Evolutionary conservation across 2,113 vertebrate species (phyloP), one percentile per base, ranked within the genome.

Genomic region (Thinocorus orbignyianus): DNA sequence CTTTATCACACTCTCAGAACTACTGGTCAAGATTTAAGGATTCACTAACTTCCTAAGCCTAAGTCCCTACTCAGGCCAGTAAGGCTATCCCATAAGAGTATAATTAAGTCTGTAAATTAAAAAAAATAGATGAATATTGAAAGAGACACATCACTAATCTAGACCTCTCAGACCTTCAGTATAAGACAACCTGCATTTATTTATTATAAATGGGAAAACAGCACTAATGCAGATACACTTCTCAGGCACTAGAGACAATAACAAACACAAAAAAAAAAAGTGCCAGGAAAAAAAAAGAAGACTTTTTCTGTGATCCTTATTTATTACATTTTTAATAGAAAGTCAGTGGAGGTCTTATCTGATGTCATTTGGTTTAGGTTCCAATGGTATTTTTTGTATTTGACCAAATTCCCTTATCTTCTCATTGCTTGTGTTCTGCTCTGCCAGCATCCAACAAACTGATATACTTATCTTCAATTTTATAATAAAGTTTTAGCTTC

Each of bases 271-370:
- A 44, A 44, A 73, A 68, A 80, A 92, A 64, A 81, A 52, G 19
- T 30, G 15, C 13, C n/a, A 65, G 42, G 57, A 95, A 94, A 91
- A 94, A 44, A 80, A 88, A 92, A 46, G 86, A 78, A 7, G 61
- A 19, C 87, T 88, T 81, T 81, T 93, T 77, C 92, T 96, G 66
- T 97, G 81, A 96, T 97, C 97, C 96, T 97, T 97, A 98, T 98
- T 98, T 98, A 98, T 98, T 98, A 95, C 93, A 96, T 97, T 98
- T 98, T 98, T 98, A 98, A 98, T 98, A 97, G 98, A 97, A 98
- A 97, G 89, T 90, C 97, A 92, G 96, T 92, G 76, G 83, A 95
- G 91, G 93, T 65, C 94, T 98, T 98, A 98, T 98, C 98, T 97
- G 95, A 97, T 98, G 97, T 97, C 96, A 97, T 97, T 98, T 95